Evolutionary conservation across 2,797 vertebrate species (phyloP), one percentile per base, ranked within the genome.

Genomic region (Adrianichthys oophorus): DNA sequence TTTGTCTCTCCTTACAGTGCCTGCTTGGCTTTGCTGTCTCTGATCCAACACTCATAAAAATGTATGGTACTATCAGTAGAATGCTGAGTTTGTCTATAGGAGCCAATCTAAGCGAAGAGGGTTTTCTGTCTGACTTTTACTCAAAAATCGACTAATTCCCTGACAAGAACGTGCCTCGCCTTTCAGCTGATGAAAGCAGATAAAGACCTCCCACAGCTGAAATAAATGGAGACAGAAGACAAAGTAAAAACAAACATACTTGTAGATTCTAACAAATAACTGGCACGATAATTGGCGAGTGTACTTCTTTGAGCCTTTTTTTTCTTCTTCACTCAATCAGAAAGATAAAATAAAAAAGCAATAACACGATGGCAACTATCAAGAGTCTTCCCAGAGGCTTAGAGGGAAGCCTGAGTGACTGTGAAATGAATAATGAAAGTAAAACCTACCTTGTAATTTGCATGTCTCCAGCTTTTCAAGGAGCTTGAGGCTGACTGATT

Each of bases 371-470:
- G 58, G 55, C 41, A 54, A 58, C 60, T 53, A 53, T 72, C 26
- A 64, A 23, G 59, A 15, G 32, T 55, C 18, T 59, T 60, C 59
- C 19, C 53, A 66, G 68, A 55, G 18, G 57, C 59, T 68, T 65
- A 62, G 59, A 80, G 78, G 61, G 41, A 50, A 59, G 58, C 59
- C 53, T 58, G 48, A 59, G 13, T 68, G 58, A 52, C 70, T 48
- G 32, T 46, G 50, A 72, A 66, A 68, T 52, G 61, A 74, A 72
- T 49, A 72, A 56, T 67, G 48, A 62, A 29, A 50, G 52, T 13
- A 70, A 62, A 54, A 61, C 58, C 74, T 54, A 70, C 65, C 74
- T 64, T 64, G 57, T 75, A 62, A 74, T 83, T 62, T 72, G 56
- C 66, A 76, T 59, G 60, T 72, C 64, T 47, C 49, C 67, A 55